phyloP scores from a whole-genome alignment of 1,140 invertebrate genomes.

The Agrilus planipennis region DNA sequence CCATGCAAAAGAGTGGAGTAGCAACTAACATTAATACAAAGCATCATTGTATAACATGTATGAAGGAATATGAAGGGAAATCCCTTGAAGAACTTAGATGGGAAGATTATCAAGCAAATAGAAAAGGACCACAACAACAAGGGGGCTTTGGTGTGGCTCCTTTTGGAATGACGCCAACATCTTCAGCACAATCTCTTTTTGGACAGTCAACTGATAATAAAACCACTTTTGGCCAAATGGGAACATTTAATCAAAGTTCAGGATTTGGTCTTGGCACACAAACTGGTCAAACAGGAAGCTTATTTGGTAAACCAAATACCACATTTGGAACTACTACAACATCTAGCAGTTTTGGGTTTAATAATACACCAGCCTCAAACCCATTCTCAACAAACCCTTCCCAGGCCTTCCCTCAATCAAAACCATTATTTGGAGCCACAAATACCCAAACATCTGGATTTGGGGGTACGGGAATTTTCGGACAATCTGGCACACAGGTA shows the following conservation, averaged over 20 bases:
- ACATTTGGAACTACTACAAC: constrained; percentile 35
- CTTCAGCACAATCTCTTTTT: constrained; percentile 36
- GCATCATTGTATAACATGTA: constrained; percentile 92
- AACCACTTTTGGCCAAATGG: constrained; percentile 22
- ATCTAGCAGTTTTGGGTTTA: constrained; percentile 37
- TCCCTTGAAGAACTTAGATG: constrained; percentile 85
- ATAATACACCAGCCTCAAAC: constrained; percentile 3
- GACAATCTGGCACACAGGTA: constrained; percentile 45
- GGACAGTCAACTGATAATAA: constrained; percentile 34
- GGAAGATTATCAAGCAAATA: constrained; percentile 84
- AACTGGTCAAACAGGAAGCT: constrained; percentile 35
- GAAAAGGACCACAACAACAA: constrained; percentile 53
- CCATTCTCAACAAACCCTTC: too few relatives aligned
- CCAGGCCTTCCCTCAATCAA: too few relatives aligned
- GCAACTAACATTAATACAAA: constrained; percentile 75
- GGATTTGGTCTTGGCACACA: constrained; percentile 9
- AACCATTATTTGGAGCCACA: constrained; percentile 38
- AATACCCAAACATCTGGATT: constrained; percentile 35
- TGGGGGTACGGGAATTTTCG: constrained; percentile 59
- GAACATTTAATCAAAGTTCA: constrained; percentile 15
- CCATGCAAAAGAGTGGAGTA: constrained; percentile 77
- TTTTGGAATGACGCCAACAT: constrained; percentile 21
- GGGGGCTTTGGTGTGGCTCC: constrained; percentile 17
- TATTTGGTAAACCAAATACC: constrained; percentile 18
- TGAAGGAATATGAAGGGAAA: constrained; percentile 96